These are phyloP conservation scores for Erpornis zantholeuca DNA, from an alignment of 2,113 vertebrate species.

Conservation along the genomic window DNA sequence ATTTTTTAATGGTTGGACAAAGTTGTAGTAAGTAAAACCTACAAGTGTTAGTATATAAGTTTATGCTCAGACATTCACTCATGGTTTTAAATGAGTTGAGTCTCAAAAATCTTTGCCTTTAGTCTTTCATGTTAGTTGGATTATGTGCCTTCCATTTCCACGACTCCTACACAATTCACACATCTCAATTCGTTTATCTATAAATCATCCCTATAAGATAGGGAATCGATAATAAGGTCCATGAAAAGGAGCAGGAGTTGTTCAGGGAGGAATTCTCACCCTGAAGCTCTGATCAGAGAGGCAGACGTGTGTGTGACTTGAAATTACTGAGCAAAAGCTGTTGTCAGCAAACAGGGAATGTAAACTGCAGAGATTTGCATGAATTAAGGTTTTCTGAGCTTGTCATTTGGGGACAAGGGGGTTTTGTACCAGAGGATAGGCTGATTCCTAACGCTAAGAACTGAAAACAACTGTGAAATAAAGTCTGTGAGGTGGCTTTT, in stretches of 20 bases:
- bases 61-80: background rate
- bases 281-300: background rate
- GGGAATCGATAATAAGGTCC: no score
- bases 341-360: background rate
- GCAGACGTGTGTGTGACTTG: background rate
- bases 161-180: background rate
- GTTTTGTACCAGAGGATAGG: background rate
- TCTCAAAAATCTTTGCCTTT: background rate
- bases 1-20: background rate
- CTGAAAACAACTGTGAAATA: background rate
- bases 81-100: background rate
- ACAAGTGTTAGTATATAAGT: background rate
- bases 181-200: background rate
- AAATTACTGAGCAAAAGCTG: background rate
- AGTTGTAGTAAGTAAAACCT: background rate
- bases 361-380: background rate
- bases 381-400: background rate
- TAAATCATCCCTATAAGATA: accelerated
- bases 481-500: background rate
- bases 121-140: background rate
- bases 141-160: background rate
- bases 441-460: background rate
- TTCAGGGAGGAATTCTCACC: background rate
- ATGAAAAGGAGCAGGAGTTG: background rate
- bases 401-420: background rate